Base-by-base conservation (phyloP, 2,797 vertebrate species). In the Pipistrellus pipistrellus region DNA sequence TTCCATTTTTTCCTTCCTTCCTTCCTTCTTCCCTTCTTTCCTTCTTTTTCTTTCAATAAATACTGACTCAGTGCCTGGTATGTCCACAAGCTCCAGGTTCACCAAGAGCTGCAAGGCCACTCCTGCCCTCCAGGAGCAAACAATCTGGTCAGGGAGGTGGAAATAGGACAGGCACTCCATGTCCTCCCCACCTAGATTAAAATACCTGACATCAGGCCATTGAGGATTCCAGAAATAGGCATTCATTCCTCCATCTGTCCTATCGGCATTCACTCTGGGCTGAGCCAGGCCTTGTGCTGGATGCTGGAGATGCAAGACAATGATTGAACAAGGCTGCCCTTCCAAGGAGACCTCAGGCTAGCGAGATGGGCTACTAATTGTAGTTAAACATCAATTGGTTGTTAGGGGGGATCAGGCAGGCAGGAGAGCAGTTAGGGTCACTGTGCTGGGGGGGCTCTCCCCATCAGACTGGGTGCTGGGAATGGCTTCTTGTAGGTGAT, bases 81-180 rank as follows among this genome's bases (percentile, higher is more conserved):
- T n/a, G 17, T 44, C n/a, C 44, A 35, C 5, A 14, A 38, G n/a
- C 66, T 57, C 66, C 48, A 44, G 38, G 48, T 38, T 90, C 66
- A 85, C 30, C 57, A 87, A 93, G 75, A 93, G 46, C 12, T 76
- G 0, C 23, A 75, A 72, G 30, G 68, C 20, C 17, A 86, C 12
- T 88, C 27, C 30, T 93, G 73, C 51, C 44, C 71, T 85, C 13
- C 73, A 82, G 55, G 23, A 71, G 38, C 80, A 86, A 75, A 27
- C 72, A 62, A 10, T 90, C 82, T 78, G 44, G 18, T 51, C 85
- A 46, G 38, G 73, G 68, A 85, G n/a, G 18, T 32, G 4, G 38
- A 95, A 83, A 86, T 25, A 88, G n/a, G 84, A 35, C 6, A 6
- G 57, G 88, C n/a, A 88, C 5, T 41, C 57, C 66, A 85, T 27